Evolutionary conservation across 2,797 vertebrate genomes (phyloP).

Genomic region (Halcyon chelicuti): DNA sequence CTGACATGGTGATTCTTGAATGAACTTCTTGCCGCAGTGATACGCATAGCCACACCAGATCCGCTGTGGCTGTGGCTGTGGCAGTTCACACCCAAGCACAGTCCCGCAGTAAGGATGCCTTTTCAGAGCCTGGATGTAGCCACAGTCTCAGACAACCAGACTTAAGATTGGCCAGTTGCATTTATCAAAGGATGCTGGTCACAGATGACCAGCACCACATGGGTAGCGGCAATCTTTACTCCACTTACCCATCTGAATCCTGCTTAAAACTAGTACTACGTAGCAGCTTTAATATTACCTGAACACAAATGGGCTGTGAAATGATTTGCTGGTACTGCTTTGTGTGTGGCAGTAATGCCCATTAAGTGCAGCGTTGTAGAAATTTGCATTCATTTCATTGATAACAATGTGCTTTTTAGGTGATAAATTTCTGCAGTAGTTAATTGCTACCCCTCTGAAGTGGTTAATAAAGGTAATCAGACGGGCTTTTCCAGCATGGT

Average conservation of each 20-base stretch:
- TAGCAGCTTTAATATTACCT: not conserved
- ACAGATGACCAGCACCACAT: not conserved
- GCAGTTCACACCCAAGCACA: not conserved
- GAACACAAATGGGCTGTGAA: not conserved
- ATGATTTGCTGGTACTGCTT: not conserved
- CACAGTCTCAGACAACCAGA: not conserved
- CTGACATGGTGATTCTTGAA: not conserved
- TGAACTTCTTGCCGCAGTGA: not conserved
- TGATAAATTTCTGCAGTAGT: constrained; percentile 20
- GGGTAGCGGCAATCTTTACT: not conserved
- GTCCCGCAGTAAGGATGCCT: not conserved
- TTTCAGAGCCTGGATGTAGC: not conserved
- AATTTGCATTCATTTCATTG: constrained; percentile 8
- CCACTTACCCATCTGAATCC: not conserved
- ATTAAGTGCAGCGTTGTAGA: constrained; percentile 13
- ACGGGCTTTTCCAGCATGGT: not conserved
- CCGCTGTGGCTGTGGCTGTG: not conserved
- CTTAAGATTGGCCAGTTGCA: not conserved
- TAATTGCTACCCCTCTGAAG: constrained; percentile 45
- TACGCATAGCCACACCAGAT: not conserved
- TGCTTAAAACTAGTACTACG: not conserved
- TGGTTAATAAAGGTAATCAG: constrained; percentile 64
- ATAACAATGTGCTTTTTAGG: constrained; percentile 40
- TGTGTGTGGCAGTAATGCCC: not conserved
- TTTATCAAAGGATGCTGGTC: not conserved